Evolutionary conservation across 30 jellyfish, hydroid and myxozoan genomes (phyloP), one percentile per base, ranked within the genome.

Genomic region (Hydra vulgaris): DNA sequence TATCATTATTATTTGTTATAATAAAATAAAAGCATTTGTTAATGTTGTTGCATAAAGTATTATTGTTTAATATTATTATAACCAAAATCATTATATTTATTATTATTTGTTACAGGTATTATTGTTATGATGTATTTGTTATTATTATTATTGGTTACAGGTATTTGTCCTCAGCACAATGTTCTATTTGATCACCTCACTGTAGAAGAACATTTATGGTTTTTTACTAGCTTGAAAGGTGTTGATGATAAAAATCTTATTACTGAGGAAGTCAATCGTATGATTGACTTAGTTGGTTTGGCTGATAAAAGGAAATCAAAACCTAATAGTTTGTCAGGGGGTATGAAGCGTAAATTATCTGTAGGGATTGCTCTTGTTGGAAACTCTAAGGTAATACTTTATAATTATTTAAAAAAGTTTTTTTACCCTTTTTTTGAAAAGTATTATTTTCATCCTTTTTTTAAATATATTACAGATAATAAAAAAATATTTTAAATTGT

Each of bases 131-230:
- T 3, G 5, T 40, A 3, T 40, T 40, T 40, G 12, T 3, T 3
- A 3, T 40, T 40, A 40, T 40, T 40, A 12, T 40, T 40, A 40
- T 40, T 90, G 55, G 53, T 73, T 66, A 76, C 87, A 67, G 99
- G 99, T 24, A 72, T 87, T 25, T 94, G 99, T 70, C 99, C 99
- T 25, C 99, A 94, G 80, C 96, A 94, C 73, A 88, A 94, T 76
- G 96, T 94, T 53, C 70, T 94, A 52, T 94, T 94, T 69, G 96
- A 94, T 72, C 95, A 96, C 7, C 79, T 94, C 77, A 94, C 99
- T 22, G 99, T 88, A 0, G 70, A 85, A 66, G 99, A 94, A 72
- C 99, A 94, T 69, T 76, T 94, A 71, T 89, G 85, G 75, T 88
- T 94, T 85, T 94, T 87, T 72, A 25, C 90, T 17, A 94, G 95